These are phyloP conservation scores for Porites lobata DNA, from an alignment of 92 coral and sea anemone species.

Conservation along the genomic window DNA sequence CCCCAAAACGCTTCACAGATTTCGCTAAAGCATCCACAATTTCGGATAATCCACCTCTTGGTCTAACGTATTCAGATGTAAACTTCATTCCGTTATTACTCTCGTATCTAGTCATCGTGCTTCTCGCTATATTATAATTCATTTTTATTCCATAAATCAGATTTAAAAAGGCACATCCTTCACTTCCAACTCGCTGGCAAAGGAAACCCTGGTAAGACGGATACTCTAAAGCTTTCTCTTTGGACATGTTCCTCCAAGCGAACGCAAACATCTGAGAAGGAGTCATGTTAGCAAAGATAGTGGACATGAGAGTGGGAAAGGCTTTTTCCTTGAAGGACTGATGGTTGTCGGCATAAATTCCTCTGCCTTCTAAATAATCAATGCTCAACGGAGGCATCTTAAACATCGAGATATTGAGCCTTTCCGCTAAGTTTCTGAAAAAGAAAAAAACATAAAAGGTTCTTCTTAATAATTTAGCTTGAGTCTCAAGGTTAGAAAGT, in stretches of 20 bases:
- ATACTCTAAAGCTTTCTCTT: neutral
- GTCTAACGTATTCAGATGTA: neutral
- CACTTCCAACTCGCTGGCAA: constrained; percentile 16
- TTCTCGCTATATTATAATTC: neutral
- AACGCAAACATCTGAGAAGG: neutral
- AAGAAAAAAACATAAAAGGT: neutral
- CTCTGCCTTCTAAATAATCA: constrained; percentile 3
- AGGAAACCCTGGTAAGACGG: constrained; percentile 1
- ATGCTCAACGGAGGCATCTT: neutral
- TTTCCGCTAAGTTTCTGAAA: neutral
- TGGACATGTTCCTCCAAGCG: constrained; percentile 23
- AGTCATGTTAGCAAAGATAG: constrained; percentile 36
- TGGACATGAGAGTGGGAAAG: constrained; percentile 19
- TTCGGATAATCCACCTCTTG: constrained; percentile 18
- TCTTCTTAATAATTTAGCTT: neutral
- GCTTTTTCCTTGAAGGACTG: constrained; percentile 15
- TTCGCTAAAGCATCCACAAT: neutral
- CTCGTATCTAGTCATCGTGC: constrained; percentile 24
- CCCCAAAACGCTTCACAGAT: constrained; percentile 21
- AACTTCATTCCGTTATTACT: neutral
- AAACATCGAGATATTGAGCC: neutral
- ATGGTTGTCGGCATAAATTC: neutral
- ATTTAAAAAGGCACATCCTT: neutral
- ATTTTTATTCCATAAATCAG: neutral
- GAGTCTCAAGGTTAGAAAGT: no score